These are phyloP conservation scores for Thera britannica DNA, from an alignment of 2,888 invertebrate genomes.

Conservation along the genomic window DNA sequence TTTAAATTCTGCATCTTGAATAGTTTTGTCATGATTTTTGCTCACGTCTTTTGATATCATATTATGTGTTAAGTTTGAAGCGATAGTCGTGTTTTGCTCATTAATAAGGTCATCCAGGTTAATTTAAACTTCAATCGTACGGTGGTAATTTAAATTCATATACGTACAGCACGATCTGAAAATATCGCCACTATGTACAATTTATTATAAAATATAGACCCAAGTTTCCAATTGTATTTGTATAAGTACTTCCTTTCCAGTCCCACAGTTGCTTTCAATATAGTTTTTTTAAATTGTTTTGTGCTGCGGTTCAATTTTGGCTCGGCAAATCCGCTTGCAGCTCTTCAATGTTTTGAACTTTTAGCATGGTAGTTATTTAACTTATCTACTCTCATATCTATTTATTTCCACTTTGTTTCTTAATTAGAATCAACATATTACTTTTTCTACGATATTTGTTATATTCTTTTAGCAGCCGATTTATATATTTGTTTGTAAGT, in stretches of 20 bases:
- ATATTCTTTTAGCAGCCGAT: conserved; percentile 4
- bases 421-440: background rate
- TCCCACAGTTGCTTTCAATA: no score
- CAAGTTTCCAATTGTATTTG: no score
- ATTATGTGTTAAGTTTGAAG: background rate
- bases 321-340: no score
- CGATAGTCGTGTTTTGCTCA: conserved; percentile 39
- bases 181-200: background rate
- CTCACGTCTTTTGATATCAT: background rate
- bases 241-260: background rate
- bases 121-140: conserved; percentile 45
- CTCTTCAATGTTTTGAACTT: no score
- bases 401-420: background rate
- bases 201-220: no score
- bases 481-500: conserved; percentile 17
- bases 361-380: no score
- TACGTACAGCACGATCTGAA: conserved; percentile 36
- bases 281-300: no score
- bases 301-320: no score
- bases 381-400: no score
- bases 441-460: background rate
- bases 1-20: conserved; percentile 1
- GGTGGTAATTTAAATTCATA: conserved; percentile 33
- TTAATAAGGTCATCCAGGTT: conserved; percentile 55
- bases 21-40: background rate